These are phyloP conservation scores for Oxygymnocypris stewartii DNA, from an alignment of 2,113 vertebrate genomes.

Conservation along the genomic window DNA sequence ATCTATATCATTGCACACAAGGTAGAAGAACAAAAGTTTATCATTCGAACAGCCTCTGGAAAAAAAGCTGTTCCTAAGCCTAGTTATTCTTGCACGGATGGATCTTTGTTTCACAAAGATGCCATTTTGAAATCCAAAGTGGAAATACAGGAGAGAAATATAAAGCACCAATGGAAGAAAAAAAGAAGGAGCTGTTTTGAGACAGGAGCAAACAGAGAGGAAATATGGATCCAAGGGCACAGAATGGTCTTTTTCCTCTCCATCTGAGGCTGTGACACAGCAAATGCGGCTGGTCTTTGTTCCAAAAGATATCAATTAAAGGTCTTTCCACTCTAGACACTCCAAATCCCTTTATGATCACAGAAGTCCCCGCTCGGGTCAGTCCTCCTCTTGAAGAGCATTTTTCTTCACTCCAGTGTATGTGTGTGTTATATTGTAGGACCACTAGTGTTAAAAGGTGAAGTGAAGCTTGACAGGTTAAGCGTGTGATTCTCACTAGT, in stretches of 20 bases:
- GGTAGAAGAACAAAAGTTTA: too few species aligned
- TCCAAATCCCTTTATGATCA: constrained; percentile 35
- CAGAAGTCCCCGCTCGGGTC: neutral
- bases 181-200: neutral
- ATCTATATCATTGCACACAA: too few species aligned
- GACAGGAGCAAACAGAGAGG: neutral
- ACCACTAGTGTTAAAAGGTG: neutral
- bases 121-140: neutral
- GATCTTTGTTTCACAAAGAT: neutral
- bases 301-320: constrained; percentile 32
- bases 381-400: constrained; percentile 2
- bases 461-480: neutral
- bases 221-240: neutral
- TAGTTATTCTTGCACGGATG: too few species aligned
- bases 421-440: neutral
- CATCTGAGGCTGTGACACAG: neutral
- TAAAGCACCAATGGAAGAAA: neutral
- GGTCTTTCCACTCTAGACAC: constrained; percentile 19
- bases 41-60: too few species aligned
- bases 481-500: neutral
- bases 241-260: neutral
- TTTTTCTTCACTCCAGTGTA: neutral
- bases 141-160: neutral
- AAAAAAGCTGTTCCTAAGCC: too few species aligned
- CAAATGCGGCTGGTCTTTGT: neutral